These are phyloP conservation scores for Poecilobothrus nobilitatus DNA, from an alignment of 2,888 invertebrate species.

Conservation along the genomic window DNA sequence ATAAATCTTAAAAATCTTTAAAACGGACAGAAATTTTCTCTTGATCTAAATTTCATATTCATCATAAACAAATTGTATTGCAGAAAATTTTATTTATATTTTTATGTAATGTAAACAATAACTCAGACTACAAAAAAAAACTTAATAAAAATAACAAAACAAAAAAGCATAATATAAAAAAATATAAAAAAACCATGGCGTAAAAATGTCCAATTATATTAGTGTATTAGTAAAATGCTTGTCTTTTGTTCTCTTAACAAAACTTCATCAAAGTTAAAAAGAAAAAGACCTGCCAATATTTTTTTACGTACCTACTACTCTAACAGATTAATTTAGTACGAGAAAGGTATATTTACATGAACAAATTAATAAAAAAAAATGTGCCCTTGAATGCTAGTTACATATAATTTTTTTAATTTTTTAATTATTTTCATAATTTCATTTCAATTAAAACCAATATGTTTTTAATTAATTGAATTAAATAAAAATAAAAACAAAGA, in stretches of 20 bases:
- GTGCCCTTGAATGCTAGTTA: background rate
- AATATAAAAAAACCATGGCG: background rate
- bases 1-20: too few species aligned
- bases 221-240: background rate
- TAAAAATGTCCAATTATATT: background rate
- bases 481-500: too few species aligned
- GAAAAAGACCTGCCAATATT: background rate
- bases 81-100: background rate
- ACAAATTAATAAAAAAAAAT: background rate
- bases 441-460: too few species aligned
- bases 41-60: background rate
- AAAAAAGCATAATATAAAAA: background rate
- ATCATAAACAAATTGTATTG: background rate
- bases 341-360: constrained; percentile 4
- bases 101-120: constrained; percentile 1
- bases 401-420: background rate
- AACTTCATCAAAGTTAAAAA: background rate
- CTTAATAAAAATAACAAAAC: background rate
- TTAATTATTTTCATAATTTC: background rate
- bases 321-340: background rate
- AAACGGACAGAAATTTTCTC: background rate
- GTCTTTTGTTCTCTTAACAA: background rate
- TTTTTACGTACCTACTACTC: constrained; percentile 2
- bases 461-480: too few species aligned
- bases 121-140: background rate